Evolutionary conservation across 2,113 vertebrate species (phyloP).

Genomic region (Eupsittula cactorum): DNA sequence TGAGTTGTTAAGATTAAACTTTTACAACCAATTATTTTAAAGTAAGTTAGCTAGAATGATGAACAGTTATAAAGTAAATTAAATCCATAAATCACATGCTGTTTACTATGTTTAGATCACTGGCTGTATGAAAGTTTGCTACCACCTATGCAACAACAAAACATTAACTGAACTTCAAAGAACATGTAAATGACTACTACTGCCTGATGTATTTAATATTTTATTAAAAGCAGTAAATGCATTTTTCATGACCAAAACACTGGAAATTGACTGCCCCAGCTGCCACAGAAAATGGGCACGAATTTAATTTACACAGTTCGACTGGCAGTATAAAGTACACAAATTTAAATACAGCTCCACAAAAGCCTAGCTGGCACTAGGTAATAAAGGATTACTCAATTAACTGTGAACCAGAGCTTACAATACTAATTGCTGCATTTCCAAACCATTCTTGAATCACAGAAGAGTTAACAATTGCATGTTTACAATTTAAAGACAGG

Average conservation of each 20-base stretch:
- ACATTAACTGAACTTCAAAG: background rate
- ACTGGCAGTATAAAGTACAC: background rate
- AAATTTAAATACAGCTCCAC: background rate
- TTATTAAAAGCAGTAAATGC: background rate
- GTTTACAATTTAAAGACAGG: background rate
- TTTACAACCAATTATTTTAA: constrained; percentile 35
- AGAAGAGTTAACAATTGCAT: background rate
- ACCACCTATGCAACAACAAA: background rate
- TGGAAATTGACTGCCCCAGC: background rate
- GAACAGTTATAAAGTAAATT: constrained; percentile 19
- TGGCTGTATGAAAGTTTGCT: background rate
- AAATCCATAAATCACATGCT: constrained; percentile 9
- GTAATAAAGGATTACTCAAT: background rate
- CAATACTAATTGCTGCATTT: background rate
- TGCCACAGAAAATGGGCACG: background rate
- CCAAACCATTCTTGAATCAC: background rate
- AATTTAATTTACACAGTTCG: background rate
- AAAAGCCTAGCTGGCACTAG: background rate
- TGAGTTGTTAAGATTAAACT: constrained; percentile 40
- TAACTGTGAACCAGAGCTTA: background rate
- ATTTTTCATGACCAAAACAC: background rate
- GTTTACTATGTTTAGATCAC: background rate
- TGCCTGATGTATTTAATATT: background rate
- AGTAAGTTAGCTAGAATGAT: background rate
- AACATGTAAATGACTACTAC: background rate